Percentiles rank a stretch among this genome's conserved stretches.
Conservation (phyloP, 2,888 invertebrate genomes). For the Anticlea derivata region DNA sequence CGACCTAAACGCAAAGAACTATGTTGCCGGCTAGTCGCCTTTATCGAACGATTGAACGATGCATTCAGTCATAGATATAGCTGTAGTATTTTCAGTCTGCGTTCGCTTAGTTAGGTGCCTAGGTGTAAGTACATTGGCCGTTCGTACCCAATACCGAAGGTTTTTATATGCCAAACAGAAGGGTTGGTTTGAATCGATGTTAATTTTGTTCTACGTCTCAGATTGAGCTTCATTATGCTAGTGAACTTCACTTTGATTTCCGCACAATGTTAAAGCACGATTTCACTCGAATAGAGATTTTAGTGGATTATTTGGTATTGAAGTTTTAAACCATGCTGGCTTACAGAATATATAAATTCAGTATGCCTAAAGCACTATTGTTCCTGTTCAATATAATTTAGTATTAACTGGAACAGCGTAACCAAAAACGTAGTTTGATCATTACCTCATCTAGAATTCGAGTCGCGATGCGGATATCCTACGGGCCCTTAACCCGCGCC, state of each 20-base stretch:
- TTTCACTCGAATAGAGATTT: too few relatives aligned
- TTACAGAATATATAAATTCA: background rate
- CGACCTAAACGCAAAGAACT: slow-evolving; percentile 52
- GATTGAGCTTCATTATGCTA: background rate
- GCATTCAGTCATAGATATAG: slow-evolving; percentile 35
- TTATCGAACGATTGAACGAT: slow-evolving; percentile 53
- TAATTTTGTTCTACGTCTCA: too few relatives aligned
- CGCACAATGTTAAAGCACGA: too few relatives aligned
- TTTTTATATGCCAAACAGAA: too few relatives aligned
- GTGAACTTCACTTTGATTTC: background rate
- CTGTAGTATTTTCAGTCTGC: slow-evolving; percentile 25
- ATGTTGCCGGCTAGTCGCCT: slow-evolving; percentile 51
- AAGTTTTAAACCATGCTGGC: too few relatives aligned
- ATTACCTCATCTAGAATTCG: slow-evolving; percentile 76
- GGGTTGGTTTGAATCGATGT: too few relatives aligned
- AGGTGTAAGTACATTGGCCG: background rate
- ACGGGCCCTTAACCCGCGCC: slow-evolving; percentile 76
- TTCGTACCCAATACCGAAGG: background rate
- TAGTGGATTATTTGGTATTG: too few relatives aligned
- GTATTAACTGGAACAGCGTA: slow-evolving; percentile 17
- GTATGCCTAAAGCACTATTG: background rate
- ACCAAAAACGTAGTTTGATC: slow-evolving; percentile 48
- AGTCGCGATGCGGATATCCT: slow-evolving; percentile 72
- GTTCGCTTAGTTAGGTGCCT: background rate
- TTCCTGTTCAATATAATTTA: slow-evolving; percentile 2